A percentile compares a stretch with the other conserved stretches of the same genome.
phyloP scores from a whole-genome alignment of 2,113 vertebrate species.

The Electrona antarctica region DNA sequence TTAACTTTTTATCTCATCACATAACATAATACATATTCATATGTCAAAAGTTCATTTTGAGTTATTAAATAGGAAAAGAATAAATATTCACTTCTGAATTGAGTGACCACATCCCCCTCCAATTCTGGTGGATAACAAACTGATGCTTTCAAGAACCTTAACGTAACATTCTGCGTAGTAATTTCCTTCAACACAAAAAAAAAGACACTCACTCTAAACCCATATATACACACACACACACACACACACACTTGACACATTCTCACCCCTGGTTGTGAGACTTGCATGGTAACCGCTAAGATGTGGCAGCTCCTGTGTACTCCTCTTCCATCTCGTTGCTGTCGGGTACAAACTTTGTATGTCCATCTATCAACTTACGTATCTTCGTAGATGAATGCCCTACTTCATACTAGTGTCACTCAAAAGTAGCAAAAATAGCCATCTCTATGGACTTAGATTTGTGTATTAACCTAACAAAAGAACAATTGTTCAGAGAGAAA shows the following conservation, averaged over 20 bases:
- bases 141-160: conserved; percentile 54
- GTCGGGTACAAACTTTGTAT: too few species aligned
- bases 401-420: too few species aligned
- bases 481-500: too few species aligned
- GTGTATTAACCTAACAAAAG: too few species aligned
- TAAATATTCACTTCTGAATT: conserved; percentile 73
- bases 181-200: conserved; percentile 28
- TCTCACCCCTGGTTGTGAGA: conserved; percentile 42
- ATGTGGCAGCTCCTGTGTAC: conserved; percentile 34
- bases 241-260: conserved; percentile 36
- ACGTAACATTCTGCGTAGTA: conserved; percentile 28
- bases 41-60: conserved; percentile 64
- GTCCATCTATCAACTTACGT: too few species aligned
- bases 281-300: conserved; percentile 37
- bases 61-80: conserved; percentile 78
- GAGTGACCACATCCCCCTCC: conserved; percentile 51
- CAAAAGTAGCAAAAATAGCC: too few species aligned
- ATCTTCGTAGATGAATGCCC: too few species aligned
- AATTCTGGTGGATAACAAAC: conserved; percentile 37
- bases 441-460: too few species aligned
- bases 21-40: conserved; percentile 76
- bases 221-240: conserved; percentile 21
- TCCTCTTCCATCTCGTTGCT: background rate
- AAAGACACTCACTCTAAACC: conserved; percentile 21
- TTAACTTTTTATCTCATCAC: conserved; percentile 73